phyloP scores from a whole-genome alignment of 2,797 vertebrate species.

The Serranus cabrilla region DNA sequence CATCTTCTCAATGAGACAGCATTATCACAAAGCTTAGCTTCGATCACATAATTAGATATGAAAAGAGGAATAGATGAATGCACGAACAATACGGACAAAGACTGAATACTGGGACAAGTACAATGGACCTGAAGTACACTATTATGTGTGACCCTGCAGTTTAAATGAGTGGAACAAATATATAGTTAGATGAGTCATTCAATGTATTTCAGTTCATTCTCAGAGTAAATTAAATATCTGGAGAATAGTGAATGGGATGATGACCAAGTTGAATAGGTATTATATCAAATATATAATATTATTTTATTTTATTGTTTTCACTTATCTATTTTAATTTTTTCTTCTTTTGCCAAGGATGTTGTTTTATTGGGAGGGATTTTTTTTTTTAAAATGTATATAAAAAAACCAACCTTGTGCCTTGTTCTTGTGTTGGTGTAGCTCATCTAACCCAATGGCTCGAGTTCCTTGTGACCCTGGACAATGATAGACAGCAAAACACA shows the following conservation, averaged over 20 bases:
- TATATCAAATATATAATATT: too few species aligned
- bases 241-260: too few species aligned
- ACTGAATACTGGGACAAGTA: not conserved
- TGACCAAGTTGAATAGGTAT: too few species aligned
- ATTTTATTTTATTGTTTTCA: too few species aligned
- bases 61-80: not conserved
- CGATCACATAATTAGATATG: not conserved
- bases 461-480: not conserved
- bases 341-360: too few species aligned
- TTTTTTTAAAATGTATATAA: too few species aligned
- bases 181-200: constrained; percentile 2
- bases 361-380: too few species aligned
- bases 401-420: too few species aligned
- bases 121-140: not conserved
- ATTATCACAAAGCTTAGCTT: not conserved
- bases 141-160: not conserved
- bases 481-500: not conserved
- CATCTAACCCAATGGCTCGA: not conserved
- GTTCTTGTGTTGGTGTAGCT: too few species aligned
- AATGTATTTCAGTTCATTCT: not conserved
- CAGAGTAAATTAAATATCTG: not conserved
- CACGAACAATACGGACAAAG: constrained; percentile 16
- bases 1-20: not conserved
- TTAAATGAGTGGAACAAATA: not conserved
- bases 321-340: too few species aligned